Conservation (phyloP, 23 tunicate genomes). For the Trididemnum nubilum region DNA sequence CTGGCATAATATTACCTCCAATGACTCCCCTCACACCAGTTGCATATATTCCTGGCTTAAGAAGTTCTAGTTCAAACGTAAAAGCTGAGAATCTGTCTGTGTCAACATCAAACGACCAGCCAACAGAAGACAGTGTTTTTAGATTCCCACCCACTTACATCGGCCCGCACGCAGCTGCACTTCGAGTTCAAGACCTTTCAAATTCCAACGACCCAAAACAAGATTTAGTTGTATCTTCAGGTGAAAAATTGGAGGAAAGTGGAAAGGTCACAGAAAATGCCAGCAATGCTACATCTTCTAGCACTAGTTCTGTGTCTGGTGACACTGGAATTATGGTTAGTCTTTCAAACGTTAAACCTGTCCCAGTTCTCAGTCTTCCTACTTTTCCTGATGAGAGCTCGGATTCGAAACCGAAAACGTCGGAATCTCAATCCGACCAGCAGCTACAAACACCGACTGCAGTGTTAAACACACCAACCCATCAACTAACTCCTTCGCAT, state of each 20-base stretch:
- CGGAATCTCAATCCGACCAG: constrained; percentile 24
- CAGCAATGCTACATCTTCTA: neutral
- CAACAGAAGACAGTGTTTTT: constrained; percentile 44
- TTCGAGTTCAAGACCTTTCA: constrained; percentile 51
- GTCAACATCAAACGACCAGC: constrained; percentile 34
- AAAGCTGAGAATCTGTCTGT: constrained; percentile 43
- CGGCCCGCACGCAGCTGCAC: constrained; percentile 59
- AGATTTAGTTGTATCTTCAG: constrained; percentile 12
- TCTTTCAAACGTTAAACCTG: constrained; percentile 32
- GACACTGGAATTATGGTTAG: neutral
- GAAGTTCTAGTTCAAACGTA: neutral
- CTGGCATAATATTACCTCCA: constrained; percentile 53
- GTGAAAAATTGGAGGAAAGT: neutral
- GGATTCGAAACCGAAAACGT: constrained; percentile 13
- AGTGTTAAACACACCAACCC: constrained; percentile 66
- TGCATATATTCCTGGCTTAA: neutral
- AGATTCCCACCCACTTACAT: constrained; percentile 76
- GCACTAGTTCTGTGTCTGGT: neutral
- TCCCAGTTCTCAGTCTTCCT: constrained; percentile 56
- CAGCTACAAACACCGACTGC: constrained; percentile 66
- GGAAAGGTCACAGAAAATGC: neutral
- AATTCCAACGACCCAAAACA: constrained; percentile 12
- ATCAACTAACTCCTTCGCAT: constrained; percentile 27
- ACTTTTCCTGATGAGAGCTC: constrained; percentile 54
- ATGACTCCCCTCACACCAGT: constrained; percentile 77